These are phyloP conservation scores for Patella caerulea DNA, from an alignment of 2,888 invertebrate genomes.

Conservation along the genomic window DNA sequence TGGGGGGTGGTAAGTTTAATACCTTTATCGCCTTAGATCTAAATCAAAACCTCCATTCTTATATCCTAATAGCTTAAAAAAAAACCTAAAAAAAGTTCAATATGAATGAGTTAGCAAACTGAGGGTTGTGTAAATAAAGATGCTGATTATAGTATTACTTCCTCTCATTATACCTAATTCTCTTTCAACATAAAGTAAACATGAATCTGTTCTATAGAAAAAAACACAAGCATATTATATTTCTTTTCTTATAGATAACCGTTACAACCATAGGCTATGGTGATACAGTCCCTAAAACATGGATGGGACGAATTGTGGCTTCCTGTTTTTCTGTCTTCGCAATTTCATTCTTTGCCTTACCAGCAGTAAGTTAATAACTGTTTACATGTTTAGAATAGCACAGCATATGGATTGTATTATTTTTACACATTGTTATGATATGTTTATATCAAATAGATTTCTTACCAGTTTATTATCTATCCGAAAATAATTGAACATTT, in stretches of 20 bases:
- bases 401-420: neutral
- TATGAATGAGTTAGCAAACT: too few relatives aligned
- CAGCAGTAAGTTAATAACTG: constrained; percentile 79
- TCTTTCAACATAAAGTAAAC: too few relatives aligned
- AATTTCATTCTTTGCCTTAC: constrained; percentile 88
- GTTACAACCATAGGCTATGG: constrained; percentile 91
- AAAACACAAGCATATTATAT: too few relatives aligned
- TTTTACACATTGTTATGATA: neutral
- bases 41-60: too few relatives aligned
- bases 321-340: constrained; percentile 89
- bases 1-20: constrained; percentile 79
- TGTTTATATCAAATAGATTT: too few relatives aligned
- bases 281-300: constrained; percentile 86
- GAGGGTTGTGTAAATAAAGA: too few relatives aligned
- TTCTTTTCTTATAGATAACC: constrained; percentile 77
- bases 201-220: too few relatives aligned
- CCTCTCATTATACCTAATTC: neutral
- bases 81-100: too few relatives aligned
- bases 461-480: neutral
- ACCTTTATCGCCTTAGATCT: too few relatives aligned
- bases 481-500: neutral
- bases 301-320: constrained; percentile 91
- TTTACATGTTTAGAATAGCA: too few relatives aligned
- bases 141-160: neutral
- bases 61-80: too few relatives aligned